phyloP scores from a whole-genome alignment of 2,888 invertebrate genomes.

The Camponotus fellah region DNA sequence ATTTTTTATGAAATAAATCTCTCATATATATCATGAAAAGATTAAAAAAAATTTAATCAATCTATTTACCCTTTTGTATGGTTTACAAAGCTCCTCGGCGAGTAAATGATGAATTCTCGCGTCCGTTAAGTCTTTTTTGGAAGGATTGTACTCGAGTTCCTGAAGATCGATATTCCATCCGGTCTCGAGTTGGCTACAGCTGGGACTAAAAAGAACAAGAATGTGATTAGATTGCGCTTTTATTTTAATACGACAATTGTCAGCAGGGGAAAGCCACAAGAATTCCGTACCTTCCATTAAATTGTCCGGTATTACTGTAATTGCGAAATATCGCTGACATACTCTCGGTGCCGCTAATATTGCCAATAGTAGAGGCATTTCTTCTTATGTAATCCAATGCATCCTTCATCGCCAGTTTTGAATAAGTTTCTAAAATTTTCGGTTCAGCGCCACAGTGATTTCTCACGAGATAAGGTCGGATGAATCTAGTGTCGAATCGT shows the following conservation, averaged over 20 bases:
- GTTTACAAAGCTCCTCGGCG: conserved; percentile 95
- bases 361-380: conserved; percentile 95
- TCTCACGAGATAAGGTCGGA: conserved; percentile 94
- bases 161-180: conserved; percentile 98
- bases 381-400: conserved; percentile 96
- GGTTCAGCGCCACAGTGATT: conserved; percentile 96
- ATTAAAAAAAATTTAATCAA: conserved; percentile 9
- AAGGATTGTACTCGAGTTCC: conserved; percentile 96
- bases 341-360: conserved; percentile 95
- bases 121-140: conserved; percentile 96
- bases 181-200: conserved; percentile 94
- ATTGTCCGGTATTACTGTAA: conserved; percentile 92
- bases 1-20: neutral
- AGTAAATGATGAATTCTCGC: conserved; percentile 97
- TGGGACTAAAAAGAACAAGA: conserved; percentile 88
- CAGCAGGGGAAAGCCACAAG: neutral
- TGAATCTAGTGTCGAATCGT: conserved; percentile 97
- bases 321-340: conserved; percentile 97
- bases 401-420: conserved; percentile 96
- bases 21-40: neutral
- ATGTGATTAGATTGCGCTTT: conserved; percentile 69
- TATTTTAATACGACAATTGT: conserved; percentile 68
- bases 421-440: conserved; percentile 97
- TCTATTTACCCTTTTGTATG: conserved; percentile 92
- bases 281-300: conserved; percentile 92